These are phyloP conservation scores for Pachyrhynchus sulphureomaculatus DNA, from an alignment of 1,140 invertebrate genomes.

Conservation along the genomic window DNA sequence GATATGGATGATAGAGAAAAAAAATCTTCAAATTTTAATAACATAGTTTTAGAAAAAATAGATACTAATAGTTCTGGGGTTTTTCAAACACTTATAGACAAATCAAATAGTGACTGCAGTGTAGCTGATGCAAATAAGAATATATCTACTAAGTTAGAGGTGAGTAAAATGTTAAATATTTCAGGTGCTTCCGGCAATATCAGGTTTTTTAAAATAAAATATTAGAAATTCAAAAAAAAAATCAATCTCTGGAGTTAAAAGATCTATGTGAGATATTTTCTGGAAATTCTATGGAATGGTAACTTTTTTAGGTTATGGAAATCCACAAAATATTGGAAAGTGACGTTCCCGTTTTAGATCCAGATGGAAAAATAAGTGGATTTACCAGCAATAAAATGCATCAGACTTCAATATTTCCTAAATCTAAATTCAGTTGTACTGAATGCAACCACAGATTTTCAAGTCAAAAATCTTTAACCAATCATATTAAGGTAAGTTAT, in stretches of 20 bases:
- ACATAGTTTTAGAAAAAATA: constrained; percentile 38
- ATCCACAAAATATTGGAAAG: constrained; percentile 55
- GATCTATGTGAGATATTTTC: no score
- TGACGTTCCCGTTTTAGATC: constrained; percentile 59
- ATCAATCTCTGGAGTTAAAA: no score
- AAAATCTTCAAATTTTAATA: constrained; percentile 11
- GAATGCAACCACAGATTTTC: constrained; percentile 63
- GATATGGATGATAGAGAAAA: constrained; percentile 25
- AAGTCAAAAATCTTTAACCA: constrained; percentile 67
- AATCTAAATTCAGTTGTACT: constrained; percentile 49
- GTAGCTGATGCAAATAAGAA: not conserved
- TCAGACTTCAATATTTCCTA: constrained; percentile 36
- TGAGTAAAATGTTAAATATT: not conserved
- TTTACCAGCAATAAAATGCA: constrained; percentile 42
- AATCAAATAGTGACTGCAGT: not conserved
- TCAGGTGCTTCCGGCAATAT: not conserved
- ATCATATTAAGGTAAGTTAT: constrained; percentile 60
- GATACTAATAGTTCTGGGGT: constrained; percentile 32
- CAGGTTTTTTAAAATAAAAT: constrained; percentile 1
- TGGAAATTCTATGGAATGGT: no score
- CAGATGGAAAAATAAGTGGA: constrained; percentile 59
- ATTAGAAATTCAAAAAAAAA: no score
- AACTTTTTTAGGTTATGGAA: constrained; percentile 58
- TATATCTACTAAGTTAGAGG: not conserved
- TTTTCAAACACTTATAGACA: constrained; percentile 38